Evolutionary conservation across 1,140 invertebrate species (phyloP), one percentile per base, ranked within the genome.

Genomic region (Battus philenor): DNA sequence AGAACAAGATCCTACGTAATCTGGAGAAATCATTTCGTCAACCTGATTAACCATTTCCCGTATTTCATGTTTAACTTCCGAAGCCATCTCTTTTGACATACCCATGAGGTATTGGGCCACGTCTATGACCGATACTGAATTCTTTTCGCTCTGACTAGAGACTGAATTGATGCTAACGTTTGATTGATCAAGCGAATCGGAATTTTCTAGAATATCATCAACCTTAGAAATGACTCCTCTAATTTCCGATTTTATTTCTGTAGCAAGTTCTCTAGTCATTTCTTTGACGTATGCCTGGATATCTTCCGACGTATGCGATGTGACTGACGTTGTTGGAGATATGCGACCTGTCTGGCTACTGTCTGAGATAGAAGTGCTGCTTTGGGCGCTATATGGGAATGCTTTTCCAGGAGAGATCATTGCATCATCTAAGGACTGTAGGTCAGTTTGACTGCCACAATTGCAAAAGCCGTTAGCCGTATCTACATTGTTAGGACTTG

Each of bases 161-260:
- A 67, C 59, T 30, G 76, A 83, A 24, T 69, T 86, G 22, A 84
- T 70, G 38, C 84, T 86, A 10, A 72, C 27, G 68, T 82, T 86
- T 6, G 77, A 77, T 60, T 87, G 75, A 45, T 87, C 83, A 11
- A 84, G 52, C 4, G 66, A 63, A 49, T 90, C 88, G 1, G 88
- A 89, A 62, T 92, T 92, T 13, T 92, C 92, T 1, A 93, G 68
- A 17, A 91, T 92, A 68, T 93, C 92, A 50, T 93, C 91, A 0
- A 94, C 93, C 71, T 91, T 90, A 0, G 90, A 92, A 39, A 94
- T 94, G 0, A 94, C 92, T 76, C 91, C 92, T 1, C 93, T 82
- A 12, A 94, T 92, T 86, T 94, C 93, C 2, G 92, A 94, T 69
- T 94, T 94, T 4, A 94, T 92, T 75, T 93, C 93, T 4, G 91